Evolutionary conservation across 2,797 vertebrate genomes (phyloP).

Genomic region (Enteromius viviparus): DNA sequence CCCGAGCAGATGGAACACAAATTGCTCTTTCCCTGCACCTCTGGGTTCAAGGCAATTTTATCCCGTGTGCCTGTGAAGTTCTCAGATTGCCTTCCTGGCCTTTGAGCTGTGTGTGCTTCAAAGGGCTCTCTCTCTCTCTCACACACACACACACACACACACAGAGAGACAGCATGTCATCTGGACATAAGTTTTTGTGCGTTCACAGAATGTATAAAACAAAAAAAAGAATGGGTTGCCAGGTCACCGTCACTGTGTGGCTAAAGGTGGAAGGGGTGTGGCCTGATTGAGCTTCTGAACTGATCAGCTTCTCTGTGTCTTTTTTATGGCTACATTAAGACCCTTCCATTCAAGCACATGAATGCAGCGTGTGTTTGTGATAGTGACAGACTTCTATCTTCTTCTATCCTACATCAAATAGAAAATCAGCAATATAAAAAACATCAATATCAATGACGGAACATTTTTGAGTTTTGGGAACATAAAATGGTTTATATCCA

Average conservation of each 20-base stretch:
- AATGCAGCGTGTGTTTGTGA: background rate
- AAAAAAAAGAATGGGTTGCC: conserved; percentile 35
- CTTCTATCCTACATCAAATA: background rate
- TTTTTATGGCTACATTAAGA: background rate
- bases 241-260: conserved; percentile 49
- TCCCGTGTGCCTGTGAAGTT: conserved; percentile 79
- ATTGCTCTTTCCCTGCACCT: conserved; percentile 83
- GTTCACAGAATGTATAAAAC: conserved; percentile 17
- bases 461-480: background rate
- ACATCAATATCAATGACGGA: background rate
- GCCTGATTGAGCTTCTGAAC: conserved; percentile 9
- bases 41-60: conserved; percentile 83
- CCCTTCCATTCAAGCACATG: background rate
- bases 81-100: conserved; percentile 81
- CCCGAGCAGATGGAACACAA: conserved; percentile 85
- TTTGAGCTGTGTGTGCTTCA: conserved; percentile 82
- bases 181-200: conserved; percentile 25
- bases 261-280: conserved; percentile 47
- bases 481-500: background rate
- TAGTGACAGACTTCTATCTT: background rate
- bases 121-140: conserved; percentile 78
- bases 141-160: conserved; percentile 52
- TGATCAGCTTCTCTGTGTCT: conserved; percentile 21
- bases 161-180: conserved; percentile 28
- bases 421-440: background rate